phyloP scores from a whole-genome alignment of 2,113 vertebrate species.

The Sinocyclocheilus rhinocerous region DNA sequence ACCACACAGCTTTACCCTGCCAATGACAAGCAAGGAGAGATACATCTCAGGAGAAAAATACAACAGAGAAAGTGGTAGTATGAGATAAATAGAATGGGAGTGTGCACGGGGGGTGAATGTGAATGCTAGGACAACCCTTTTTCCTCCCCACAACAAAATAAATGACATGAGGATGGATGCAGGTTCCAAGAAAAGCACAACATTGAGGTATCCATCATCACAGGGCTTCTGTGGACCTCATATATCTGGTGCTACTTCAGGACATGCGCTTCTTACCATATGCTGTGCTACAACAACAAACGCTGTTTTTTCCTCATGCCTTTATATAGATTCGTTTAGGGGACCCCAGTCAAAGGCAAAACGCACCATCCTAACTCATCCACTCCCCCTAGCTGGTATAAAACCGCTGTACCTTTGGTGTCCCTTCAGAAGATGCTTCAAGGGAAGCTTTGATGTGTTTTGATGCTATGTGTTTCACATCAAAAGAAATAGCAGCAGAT shows the following conservation, averaged over 20 bases:
- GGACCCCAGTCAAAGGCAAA: conserved; percentile 50
- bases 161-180: conserved; percentile 52
- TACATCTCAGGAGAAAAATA: conserved; percentile 15
- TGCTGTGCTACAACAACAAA: conserved; percentile 34
- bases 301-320: neutral
- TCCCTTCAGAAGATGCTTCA: conserved; percentile 57
- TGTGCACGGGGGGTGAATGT: neutral
- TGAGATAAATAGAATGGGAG: conserved; percentile 5
- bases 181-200: conserved; percentile 42
- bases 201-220: conserved; percentile 53
- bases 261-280: neutral
- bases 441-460: conserved; percentile 64
- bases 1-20: neutral
- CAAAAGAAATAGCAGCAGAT: conserved; percentile 51
- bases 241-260: neutral
- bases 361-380: neutral
- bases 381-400: conserved; percentile 5
- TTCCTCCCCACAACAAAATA: conserved; percentile 23
- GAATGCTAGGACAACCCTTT: conserved; percentile 12
- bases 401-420: conserved; percentile 13
- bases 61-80: neutral
- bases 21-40: conserved; percentile 26
- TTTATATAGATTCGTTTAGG: conserved; percentile 41
- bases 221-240: neutral
- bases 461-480: conserved; percentile 49